Base-by-base conservation (phyloP, 2,888 invertebrate genomes). In the Coelopa pilipes region DNA sequence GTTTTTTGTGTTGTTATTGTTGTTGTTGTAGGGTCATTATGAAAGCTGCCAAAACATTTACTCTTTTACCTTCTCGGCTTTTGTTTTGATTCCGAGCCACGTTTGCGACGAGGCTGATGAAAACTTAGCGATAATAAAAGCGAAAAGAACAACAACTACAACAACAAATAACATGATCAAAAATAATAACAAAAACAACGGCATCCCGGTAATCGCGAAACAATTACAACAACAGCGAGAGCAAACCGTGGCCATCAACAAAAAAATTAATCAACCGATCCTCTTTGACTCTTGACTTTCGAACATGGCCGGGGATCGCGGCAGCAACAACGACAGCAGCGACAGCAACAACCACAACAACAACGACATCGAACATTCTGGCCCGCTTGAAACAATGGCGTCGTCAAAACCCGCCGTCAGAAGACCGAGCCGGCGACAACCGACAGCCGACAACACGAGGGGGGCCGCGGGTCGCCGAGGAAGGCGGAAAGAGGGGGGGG, bases 51-150 rank as follows among this genome's bases (percentile, higher is more conserved):
- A 67, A 74, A 74, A 72, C 68, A 55, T 57, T 71, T 69, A 47
- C 66, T 72, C 68, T n/a, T n/a, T n/a, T n/a, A n/a, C n/a, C n/a
- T 69, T 68, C 55, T 69, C 47, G 47, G 65, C 7, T 2, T 34
- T 34, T 34, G 4, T 47, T 50, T 72, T 78, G 79, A 78, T 79
- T 79, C 74, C 49, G 21, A 21, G 7, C 19, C 66, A 66, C 66
- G 66, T 66, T 66, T 47, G 13, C n/a, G 45, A 75, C n/a, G n/a
- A n/a, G n/a, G 34, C 7, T 75, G 75, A 76, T 78, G 77, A 78
- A 77, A 77, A 77, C 70, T 78, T 76, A 70, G 74, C 76, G 77
- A 79, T 79, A 78, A 76, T 75, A 78, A 78, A 79, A 78, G 76
- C 71, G 75, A 78, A 78, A 77, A 76, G 72, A 34, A 59, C 46